Conservation (phyloP, 2,888 invertebrate species). For the Hirudinaria manillensis region DNA sequence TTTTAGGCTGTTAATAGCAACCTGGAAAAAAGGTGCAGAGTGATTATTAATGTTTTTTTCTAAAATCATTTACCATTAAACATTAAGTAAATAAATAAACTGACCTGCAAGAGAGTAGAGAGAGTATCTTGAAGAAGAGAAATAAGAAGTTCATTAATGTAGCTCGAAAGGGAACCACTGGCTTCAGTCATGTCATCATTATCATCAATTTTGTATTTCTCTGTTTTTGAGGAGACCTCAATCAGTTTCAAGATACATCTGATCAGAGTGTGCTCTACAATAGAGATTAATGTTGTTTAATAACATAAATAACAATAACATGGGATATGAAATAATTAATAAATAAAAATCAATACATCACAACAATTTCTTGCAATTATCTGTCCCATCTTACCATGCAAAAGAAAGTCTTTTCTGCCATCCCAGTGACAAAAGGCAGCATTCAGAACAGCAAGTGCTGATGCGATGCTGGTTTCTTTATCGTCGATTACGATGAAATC, state of each 20-base stretch:
- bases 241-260: conserved; percentile 10
- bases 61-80: not conserved
- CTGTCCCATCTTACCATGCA: not conserved
- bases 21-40: not conserved
- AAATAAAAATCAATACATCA: no score
- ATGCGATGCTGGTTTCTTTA: not conserved
- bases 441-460: not conserved
- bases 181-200: not conserved
- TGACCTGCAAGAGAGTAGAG: not conserved
- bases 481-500: not conserved
- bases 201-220: not conserved
- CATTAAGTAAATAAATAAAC: not conserved
- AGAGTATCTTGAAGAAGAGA: not conserved
- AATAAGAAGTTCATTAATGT: not conserved
- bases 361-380: not conserved
- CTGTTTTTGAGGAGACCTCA: not conserved
- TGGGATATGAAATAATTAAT: no score
- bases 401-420: not conserved
- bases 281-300: not conserved
- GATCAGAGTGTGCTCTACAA: not conserved
- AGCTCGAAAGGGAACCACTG: no score
- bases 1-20: not conserved
- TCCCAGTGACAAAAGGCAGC: not conserved
- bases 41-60: not conserved
- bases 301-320: not conserved